Percentiles rank a stretch among this genome's conserved stretches.
phyloP scores from a whole-genome alignment of 2,797 vertebrate genomes.

The Phoeniculus purpureus region DNA sequence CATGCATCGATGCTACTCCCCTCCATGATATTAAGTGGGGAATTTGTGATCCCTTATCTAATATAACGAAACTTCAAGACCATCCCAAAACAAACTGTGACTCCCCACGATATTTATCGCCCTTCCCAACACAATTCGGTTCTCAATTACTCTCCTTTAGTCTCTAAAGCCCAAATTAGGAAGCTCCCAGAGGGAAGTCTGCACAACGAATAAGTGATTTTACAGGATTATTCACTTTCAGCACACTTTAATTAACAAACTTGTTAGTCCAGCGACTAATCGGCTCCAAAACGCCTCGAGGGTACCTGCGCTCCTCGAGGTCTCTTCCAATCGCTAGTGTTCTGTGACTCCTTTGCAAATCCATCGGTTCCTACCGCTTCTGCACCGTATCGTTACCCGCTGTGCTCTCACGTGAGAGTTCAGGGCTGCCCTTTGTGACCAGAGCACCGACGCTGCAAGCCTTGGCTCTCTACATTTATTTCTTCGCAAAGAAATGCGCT shows the following conservation, averaged over 20 bases:
- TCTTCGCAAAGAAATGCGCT: background rate
- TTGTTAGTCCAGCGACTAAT: slow-evolving; percentile 15
- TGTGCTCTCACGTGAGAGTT: background rate
- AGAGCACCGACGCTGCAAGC: background rate
- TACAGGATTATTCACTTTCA: slow-evolving; percentile 14
- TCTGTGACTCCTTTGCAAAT: background rate
- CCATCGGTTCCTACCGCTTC: background rate
- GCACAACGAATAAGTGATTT: background rate
- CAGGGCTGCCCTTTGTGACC: background rate
- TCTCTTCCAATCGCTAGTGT: too few relatives aligned
- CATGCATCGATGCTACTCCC: background rate
- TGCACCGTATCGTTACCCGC: background rate
- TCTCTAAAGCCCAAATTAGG: slow-evolving; percentile 4
- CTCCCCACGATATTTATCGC: slow-evolving; percentile 23
- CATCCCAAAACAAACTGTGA: slow-evolving; percentile 13
- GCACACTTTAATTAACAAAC: slow-evolving; percentile 9
- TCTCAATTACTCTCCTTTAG: slow-evolving; percentile 9
- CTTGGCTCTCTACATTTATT: background rate
- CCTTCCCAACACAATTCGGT: slow-evolving; percentile 14
- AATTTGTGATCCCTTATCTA: slow-evolving; percentile 70
- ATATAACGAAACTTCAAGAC: slow-evolving; percentile 35
- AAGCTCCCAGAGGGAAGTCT: background rate
- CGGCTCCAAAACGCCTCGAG: background rate
- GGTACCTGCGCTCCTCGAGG: background rate
- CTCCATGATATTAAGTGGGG: slow-evolving; percentile 59